These are phyloP conservation scores for Venturia canescens DNA, from an alignment of 1,140 invertebrate species.

Conservation along the genomic window DNA sequence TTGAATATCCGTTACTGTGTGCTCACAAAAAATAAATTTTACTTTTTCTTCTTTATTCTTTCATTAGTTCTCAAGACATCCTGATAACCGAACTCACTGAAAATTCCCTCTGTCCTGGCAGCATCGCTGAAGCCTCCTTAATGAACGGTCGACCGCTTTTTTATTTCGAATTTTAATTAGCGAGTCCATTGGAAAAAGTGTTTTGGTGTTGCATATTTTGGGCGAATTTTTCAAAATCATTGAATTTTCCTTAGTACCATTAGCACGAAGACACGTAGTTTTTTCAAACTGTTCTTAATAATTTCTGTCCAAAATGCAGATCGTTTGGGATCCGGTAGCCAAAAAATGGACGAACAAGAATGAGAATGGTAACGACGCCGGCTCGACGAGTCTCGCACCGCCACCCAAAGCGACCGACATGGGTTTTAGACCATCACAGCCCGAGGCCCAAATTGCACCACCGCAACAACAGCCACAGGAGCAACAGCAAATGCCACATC, in stretches of 20 bases:
- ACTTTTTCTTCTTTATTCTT: too few species aligned
- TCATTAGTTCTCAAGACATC: too few species aligned
- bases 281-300: constrained; percentile 1
- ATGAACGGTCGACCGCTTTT: too few species aligned
- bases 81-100: too few species aligned
- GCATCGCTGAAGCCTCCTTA: too few species aligned
- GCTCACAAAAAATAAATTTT: too few species aligned
- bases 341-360: constrained; percentile 93
- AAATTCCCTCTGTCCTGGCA: too few species aligned
- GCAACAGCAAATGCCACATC: constrained; percentile 58
- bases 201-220: too few species aligned
- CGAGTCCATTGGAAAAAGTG: too few species aligned
- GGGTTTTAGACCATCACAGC: constrained; percentile 61
- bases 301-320: constrained; percentile 78
- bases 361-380: constrained; percentile 80
- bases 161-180: too few species aligned
- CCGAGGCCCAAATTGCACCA: constrained; percentile 44
- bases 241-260: background rate
- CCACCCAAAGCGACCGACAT: constrained; percentile 85
- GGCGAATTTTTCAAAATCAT: too few species aligned
- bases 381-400: constrained; percentile 81
- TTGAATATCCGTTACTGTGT: too few species aligned
- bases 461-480: constrained; percentile 47
- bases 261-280: background rate
- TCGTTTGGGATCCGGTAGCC: constrained; percentile 92